These are phyloP conservation scores for Phylloscopus trochiloides DNA, from an alignment of 2,113 vertebrate species.

Conservation along the genomic window DNA sequence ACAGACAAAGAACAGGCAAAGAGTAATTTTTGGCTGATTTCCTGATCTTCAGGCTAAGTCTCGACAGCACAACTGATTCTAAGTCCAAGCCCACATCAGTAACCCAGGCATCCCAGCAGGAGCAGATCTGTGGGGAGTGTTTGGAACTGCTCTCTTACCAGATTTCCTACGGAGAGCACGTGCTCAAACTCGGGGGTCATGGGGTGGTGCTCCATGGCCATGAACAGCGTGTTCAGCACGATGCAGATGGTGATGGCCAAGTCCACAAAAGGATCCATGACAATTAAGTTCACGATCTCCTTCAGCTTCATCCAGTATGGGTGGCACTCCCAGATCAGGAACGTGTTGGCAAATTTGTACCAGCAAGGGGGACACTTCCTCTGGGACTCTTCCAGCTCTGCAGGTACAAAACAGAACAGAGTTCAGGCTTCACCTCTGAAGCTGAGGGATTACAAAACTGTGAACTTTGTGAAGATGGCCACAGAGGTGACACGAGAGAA, in stretches of 20 bases:
- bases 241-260: slow-evolving; percentile 98
- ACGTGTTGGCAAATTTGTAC: slow-evolving; percentile 94
- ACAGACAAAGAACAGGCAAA: neutral
- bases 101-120: accelerated
- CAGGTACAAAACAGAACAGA: neutral
- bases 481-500: accelerated
- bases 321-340: slow-evolving; percentile 97
- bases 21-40: accelerated
- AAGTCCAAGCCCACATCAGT: accelerated
- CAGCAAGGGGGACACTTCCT: slow-evolving; percentile 96
- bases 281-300: slow-evolving; percentile 90
- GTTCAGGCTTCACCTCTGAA: neutral
- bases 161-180: slow-evolving; percentile 87
- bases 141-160: slow-evolving; percentile 77
- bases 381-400: slow-evolving; percentile 96
- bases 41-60: neutral
- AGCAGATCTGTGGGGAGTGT: accelerated
- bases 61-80: accelerated
- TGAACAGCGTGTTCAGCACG: slow-evolving; percentile 95
- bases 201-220: slow-evolving; percentile 99
- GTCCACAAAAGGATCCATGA: slow-evolving; percentile 98
- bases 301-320: slow-evolving; percentile 93
- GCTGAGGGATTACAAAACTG: neutral
- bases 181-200: slow-evolving; percentile 86
- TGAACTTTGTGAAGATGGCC: accelerated